Evolutionary conservation across 2,113 vertebrate genomes (phyloP), one percentile per base, ranked within the genome.

Genomic region (Phalacrocorax aristotelis): DNA sequence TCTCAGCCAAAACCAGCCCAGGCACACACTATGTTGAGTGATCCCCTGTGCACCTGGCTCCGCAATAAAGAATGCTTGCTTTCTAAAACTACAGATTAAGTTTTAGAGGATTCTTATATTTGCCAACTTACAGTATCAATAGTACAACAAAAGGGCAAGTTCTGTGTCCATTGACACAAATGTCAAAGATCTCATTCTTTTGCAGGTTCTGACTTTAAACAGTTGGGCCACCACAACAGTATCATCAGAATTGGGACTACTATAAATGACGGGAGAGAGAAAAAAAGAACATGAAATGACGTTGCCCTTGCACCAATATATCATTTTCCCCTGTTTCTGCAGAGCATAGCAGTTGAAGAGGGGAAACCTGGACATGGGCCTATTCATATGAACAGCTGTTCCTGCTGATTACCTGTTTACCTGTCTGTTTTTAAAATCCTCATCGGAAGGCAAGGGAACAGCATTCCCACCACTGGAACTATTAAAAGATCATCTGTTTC

Each of bases 331-430:
- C 48, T 64, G 75, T 94, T 97, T 96, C 58, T 74, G 69, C 51
- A 65, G 48, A 91, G 44, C 46, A 55, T 64, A 89, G 76, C 80
- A 61, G 82, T 89, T 92, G 84, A 98, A 87, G 55, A 91, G 55
- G 85, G 64, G 79, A 89, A 93, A 96, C 66, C 87, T 96, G 96
- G 96, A 95, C 94, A 92, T 83, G 80, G 92, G 83, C 72, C n/a
- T 86, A 32, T 83, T 80, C 84, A 42, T 48, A 97, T 65, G 90
- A 96, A 96, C 97, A 97, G 87, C 95, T 97, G 96, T 83, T 97
- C 65, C 49, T 91, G 90, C 86, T 97, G 97, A 97, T n/a, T n/a
- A n/a, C n/a, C n/a, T n/a, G n/a, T n/a, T 97, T 97, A 97, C 89
- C 93, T 96, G 92, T 95, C 46, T 40, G 81, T 80, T 97, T 84